Evolutionary conservation across 1,140 invertebrate species (phyloP), one percentile per base, ranked within the genome.

Genomic region (Drosophila burlai): DNA sequence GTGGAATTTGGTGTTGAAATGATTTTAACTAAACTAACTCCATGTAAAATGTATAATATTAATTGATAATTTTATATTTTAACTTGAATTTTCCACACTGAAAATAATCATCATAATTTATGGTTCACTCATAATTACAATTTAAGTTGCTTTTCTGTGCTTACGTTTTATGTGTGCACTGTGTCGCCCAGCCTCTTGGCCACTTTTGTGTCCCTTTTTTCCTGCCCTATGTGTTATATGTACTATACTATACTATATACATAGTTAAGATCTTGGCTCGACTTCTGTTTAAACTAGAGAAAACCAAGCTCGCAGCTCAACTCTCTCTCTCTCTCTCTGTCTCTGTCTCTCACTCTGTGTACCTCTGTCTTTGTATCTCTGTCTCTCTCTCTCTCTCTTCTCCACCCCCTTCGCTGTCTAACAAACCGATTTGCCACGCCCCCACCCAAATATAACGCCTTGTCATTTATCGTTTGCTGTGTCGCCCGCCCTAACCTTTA

Each of bases 381-480:
- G 16, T 59, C 21, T 60, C 15, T 68, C 24, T 54, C 50, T 66
- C 21, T 59, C 29, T 60, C 15, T 68, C 24, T 54, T 42, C 13
- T 34, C 55, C 21, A 31, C 68, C n/a, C 31, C 38, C 65, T 18
- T 69, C 31, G 65, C 49, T 69, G 62, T 71, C 49, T 71, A 46
- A 58, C 66, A 13, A 29, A 36, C 36, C 52, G 47, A 73, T 40
- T 47, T 38, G 54, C 54, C 69, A 73, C 67, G 67, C 54, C 62
- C 73, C 34, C 24, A 38, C 31, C 50, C 50, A 40, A 16, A 57
- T 40, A 57, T 46, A 64, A 47, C 50, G 72, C 72, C 72, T 75
- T 75, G 59, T 75, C 72, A 75, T 75, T 75, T 75, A 76, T 75
- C 50, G 72, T 76, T 75, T 75, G 72, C 72, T 75, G 59, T 75